These are phyloP conservation scores for Dioctria linearis DNA, from an alignment of 2,888 invertebrate genomes.

Conservation along the genomic window DNA sequence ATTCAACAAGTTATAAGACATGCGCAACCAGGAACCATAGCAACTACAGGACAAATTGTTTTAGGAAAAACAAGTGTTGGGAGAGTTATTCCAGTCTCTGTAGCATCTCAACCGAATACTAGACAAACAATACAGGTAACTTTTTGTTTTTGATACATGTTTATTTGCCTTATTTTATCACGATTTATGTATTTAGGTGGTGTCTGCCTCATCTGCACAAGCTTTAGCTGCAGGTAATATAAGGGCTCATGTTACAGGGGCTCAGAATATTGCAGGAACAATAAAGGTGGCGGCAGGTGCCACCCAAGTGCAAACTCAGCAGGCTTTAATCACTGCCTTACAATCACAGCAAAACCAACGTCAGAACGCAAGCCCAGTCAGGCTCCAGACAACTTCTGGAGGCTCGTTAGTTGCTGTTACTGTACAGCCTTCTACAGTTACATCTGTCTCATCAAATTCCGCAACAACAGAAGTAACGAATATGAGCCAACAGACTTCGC, in stretches of 20 bases:
- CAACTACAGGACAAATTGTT: slow-evolving; percentile 73
- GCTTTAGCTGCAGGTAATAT: slow-evolving; percentile 71
- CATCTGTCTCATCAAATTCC: slow-evolving; percentile 37
- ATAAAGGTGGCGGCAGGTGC: slow-evolving; percentile 72
- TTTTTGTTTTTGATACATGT: no score
- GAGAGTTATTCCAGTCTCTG: slow-evolving; percentile 79
- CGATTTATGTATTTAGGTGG: slow-evolving; percentile 70
- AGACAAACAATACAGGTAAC: slow-evolving; percentile 74
- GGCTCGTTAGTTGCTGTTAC: slow-evolving; percentile 75
- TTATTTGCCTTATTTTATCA: neutral
- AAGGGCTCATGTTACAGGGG: slow-evolving; percentile 71
- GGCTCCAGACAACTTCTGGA: slow-evolving; percentile 73
- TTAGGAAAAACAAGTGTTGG: slow-evolving; percentile 76
- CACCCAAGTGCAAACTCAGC: slow-evolving; percentile 71
- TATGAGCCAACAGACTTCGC: slow-evolving; percentile 62
- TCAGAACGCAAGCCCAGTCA: slow-evolving; percentile 75
- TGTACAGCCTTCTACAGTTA: slow-evolving; percentile 70
- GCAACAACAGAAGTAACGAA: slow-evolving; percentile 54
- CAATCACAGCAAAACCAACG: slow-evolving; percentile 74
- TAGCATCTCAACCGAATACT: slow-evolving; percentile 73
- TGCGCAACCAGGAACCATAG: slow-evolving; percentile 71
- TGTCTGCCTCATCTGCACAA: slow-evolving; percentile 73
- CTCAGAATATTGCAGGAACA: slow-evolving; percentile 71
- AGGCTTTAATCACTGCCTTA: slow-evolving; percentile 74
- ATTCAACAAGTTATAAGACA: slow-evolving; percentile 82